Evolutionary conservation across 1,140 invertebrate genomes (phyloP), one percentile per base, ranked within the genome.

Genomic region (Drosophila biarmipes): DNA sequence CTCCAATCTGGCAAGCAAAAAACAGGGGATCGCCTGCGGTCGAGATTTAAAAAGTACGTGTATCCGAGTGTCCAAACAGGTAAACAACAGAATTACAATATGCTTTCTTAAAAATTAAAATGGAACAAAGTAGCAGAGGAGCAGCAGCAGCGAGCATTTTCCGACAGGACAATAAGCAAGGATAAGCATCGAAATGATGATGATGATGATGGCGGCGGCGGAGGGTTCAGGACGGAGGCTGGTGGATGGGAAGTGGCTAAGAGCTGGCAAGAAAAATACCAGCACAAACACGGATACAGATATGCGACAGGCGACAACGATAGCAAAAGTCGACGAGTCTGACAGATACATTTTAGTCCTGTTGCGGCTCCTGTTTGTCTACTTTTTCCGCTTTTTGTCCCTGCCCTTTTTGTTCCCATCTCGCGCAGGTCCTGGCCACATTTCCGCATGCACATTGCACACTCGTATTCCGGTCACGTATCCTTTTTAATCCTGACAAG

Each of bases 401-500:
- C 27, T 42, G 54, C 55, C 57, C 53, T 51, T 71, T 53, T 67
- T 67, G 59, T 75, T 52, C 59, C 53, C 54, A 54, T 27, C 59
- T 51, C 27, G 40, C 27, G 40, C 46, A 43, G 51, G 57, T 58
- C 55, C 59, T 61, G 66, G 78, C 61, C 51, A 73, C 66, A 72
- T 62, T 73, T 40, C 59, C 51, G 54, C 61, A 54, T 73, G 68
- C 68, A 86, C 82, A 79, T 73, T 74, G 63, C 73, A 81, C 75
- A 81, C 75, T 89, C 64, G 78, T 77, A 89, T 91, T 87, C 89
- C 46, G 82, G 78, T 90, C 89, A 91, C 89, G 89, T 91, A 77
- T 81, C 71, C 82, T 89, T 91, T 91, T 91, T 90, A 91, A 91
- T 91, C 89, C 89, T 91, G 89, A 91, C 89, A 91, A 90, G 89